Conservation (phyloP, 37 sponge, comb jelly and placozoan genomes). For the Agelas oroides region DNA sequence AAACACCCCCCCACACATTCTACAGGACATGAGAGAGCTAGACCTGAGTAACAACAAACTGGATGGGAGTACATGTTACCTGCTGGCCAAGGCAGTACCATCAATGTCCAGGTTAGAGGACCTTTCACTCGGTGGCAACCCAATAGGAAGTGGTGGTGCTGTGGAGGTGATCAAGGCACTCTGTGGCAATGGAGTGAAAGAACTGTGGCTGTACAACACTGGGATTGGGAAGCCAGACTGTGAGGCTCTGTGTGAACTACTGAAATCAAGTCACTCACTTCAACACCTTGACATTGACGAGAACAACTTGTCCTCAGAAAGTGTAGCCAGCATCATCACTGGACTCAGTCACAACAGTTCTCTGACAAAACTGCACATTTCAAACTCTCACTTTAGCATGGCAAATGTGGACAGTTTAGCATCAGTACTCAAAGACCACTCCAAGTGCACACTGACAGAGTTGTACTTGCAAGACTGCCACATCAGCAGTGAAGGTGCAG, state of each 20-base stretch:
- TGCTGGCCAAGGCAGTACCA: slow-evolving; percentile 8
- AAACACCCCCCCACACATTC: neutral
- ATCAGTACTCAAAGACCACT: slow-evolving; percentile 1
- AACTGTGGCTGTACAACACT: slow-evolving; percentile 2
- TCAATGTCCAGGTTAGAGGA: neutral
- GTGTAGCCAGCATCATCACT: too few relatives aligned
- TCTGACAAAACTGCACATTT: too few relatives aligned
- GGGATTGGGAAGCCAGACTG: slow-evolving; percentile 2
- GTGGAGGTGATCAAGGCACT: slow-evolving; percentile 6
- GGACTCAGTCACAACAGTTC: too few relatives aligned
- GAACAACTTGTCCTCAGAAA: neutral
- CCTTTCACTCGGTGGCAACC: neutral
- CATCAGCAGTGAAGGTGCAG: neutral
- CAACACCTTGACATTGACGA: neutral
- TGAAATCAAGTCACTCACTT: neutral
- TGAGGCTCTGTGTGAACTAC: neutral
- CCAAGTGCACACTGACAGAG: neutral
- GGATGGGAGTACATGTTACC: slow-evolving; percentile 1
- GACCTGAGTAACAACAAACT: neutral
- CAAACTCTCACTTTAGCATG: too few relatives aligned
- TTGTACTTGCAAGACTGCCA: neutral
- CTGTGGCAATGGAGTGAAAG: neutral
- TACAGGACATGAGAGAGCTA: neutral
- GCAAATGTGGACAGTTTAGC: too few relatives aligned
- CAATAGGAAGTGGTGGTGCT: slow-evolving; percentile 29